phyloP scores from a whole-genome alignment of 2,797 vertebrate genomes.

The Sebastes oblongus region DNA sequence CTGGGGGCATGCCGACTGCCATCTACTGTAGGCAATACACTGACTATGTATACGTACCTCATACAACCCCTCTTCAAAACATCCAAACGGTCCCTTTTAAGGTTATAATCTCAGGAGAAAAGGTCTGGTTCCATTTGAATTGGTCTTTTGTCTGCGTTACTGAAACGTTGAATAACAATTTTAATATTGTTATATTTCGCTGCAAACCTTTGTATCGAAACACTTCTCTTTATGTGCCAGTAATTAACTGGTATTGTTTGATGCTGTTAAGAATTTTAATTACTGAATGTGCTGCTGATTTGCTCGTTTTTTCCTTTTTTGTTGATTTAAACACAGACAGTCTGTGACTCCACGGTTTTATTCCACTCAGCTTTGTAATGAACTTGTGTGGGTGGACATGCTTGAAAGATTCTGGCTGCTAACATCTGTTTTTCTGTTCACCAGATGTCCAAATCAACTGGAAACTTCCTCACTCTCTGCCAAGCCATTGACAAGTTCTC shows the following conservation, averaged over 20 bases:
- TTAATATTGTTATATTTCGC: not conserved
- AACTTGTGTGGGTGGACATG: constrained; percentile 7
- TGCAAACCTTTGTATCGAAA: not conserved
- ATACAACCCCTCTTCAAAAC: too few species aligned
- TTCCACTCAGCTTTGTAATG: constrained; percentile 8
- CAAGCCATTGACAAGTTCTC: constrained; percentile 95
- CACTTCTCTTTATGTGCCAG: not conserved
- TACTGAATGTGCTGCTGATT: constrained; percentile 6
- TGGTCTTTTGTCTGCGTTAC: not conserved
- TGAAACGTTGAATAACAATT: not conserved
- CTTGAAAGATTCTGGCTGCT: constrained; percentile 21
- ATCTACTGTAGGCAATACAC: too few species aligned
- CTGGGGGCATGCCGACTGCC: too few species aligned
- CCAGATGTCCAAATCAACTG: constrained; percentile 99
- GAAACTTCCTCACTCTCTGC: constrained; percentile 94
- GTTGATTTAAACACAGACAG: constrained; percentile 23
- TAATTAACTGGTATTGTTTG: constrained; percentile 10
- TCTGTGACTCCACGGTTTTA: not conserved
- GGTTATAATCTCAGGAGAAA: not conserved
- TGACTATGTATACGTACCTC: too few species aligned
- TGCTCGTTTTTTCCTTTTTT: not conserved
- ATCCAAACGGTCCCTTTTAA: too few species aligned
- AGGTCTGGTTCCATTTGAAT: not conserved
- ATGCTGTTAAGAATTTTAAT: not conserved
- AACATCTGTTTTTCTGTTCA: constrained; percentile 59